Base-by-base conservation (phyloP, 2,797 vertebrate species). In the Gymnocypris eckloni region DNA sequence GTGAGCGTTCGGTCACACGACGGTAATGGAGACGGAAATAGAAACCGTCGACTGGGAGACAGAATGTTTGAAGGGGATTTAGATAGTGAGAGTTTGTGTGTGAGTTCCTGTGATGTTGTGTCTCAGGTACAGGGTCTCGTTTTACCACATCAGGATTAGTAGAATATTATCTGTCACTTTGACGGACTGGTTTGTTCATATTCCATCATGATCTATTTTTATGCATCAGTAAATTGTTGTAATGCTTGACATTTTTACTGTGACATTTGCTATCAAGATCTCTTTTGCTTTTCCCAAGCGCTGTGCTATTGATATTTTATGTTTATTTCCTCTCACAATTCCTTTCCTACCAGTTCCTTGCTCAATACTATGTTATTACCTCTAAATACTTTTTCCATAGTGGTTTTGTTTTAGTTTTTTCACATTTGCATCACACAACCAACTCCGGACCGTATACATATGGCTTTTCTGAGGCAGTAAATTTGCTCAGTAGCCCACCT, bases 1-100 rank as follows among this genome's bases (percentile, higher is more conserved):
- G 80, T 87, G 59, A 84, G 76, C 81, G 75, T 84, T 71, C 86
- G 78, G 83, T 89, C 88, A 87, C 70, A 76, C 79, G 52, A 61
- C 72, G 83, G 83, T 89, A 89, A 84, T 48, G 76, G 64, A 87
- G 87, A 88, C 81, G 64, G 56, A 79, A 78, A 85, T 66, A 83
- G 87, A 88, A 45, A 76, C 7, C 6, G 50, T n/a, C 77, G 75
- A 84, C 64, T 54, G 25, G 37, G 48, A 77, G 64, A 79, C 66
- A 10, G 67, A 80, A 39, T 80, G 56, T 80, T 80, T 81, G 78
- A 86, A 86, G 70, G 78, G 69, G 70, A 86, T 86, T 85, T 73
- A 79, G 54, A 50, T 50, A 66, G 43, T 28, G 28, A 71, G 25
- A 28, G 77, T 59, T 37, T 69, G 45, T 82, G 67, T 71, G 37